These are phyloP conservation scores for Stenolophus ochropezus DNA, from an alignment of 2,888 invertebrate genomes.

Conservation along the genomic window DNA sequence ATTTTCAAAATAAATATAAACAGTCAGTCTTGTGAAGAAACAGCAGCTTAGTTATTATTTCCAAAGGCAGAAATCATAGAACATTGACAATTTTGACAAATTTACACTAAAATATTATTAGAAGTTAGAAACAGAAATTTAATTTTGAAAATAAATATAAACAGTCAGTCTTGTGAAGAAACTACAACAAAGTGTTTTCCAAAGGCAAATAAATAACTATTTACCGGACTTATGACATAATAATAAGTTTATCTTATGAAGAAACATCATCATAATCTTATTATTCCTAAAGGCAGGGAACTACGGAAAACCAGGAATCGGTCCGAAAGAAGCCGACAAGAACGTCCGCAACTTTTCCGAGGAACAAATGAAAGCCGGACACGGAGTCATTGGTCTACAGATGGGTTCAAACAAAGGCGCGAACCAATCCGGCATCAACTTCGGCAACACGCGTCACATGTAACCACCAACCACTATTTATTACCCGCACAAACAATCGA, in stretches of 20 bases:
- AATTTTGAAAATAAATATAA: too few relatives aligned
- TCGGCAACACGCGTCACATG: conserved; percentile 98
- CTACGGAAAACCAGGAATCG: conserved; percentile 91
- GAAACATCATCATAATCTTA: not conserved
- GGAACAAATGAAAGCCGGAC: conserved; percentile 94
- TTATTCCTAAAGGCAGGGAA: conserved; percentile 81
- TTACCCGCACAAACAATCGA: conserved; percentile 41
- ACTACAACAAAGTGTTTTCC: too few relatives aligned
- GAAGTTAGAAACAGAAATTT: too few relatives aligned
- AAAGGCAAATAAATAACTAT: too few relatives aligned
- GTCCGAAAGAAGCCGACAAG: conserved; percentile 97
- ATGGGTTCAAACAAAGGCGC: conserved; percentile 99
- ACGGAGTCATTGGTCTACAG: conserved; percentile 94
- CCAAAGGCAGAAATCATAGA: too few relatives aligned
- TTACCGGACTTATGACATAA: too few relatives aligned
- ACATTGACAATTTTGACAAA: too few relatives aligned
- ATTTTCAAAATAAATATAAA: too few relatives aligned
- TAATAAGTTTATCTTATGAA: not conserved
- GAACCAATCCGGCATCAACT: conserved; percentile 96
- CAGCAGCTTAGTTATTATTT: too few relatives aligned
- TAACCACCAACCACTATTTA: conserved; percentile 71
- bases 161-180: too few relatives aligned
- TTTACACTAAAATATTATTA: too few relatives aligned
- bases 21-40: too few relatives aligned
- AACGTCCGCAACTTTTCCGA: conserved; percentile 95